Evolutionary conservation across 2,113 vertebrate genomes (phyloP), one percentile per base, ranked within the genome.

Genomic region (Tragelaphus strepsiceros): DNA sequence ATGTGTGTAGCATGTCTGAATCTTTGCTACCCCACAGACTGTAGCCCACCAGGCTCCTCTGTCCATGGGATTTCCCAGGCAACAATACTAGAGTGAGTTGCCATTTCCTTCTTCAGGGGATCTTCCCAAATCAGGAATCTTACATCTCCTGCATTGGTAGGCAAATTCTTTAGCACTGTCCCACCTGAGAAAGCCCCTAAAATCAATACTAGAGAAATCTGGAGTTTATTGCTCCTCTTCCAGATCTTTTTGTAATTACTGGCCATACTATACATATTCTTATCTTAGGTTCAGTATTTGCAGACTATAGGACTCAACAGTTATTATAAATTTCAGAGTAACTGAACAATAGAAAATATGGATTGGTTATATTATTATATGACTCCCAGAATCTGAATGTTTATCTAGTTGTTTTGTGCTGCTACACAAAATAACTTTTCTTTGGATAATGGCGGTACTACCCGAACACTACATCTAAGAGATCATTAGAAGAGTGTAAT

Each of bases 401-500:
- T 62, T 61, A 56, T 46, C 35, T 93, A 51, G 43, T 83, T 92
- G 3, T 96, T 98, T 86, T 91, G 53, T 97, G 46, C 74, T 94
- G 39, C 53, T 90, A 15, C 30, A 17, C 77, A 78, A 93, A 95
- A 0, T 93, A 7, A 95, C 93, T 90, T 90, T 88, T 74, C 17
- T 67, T 71, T 98, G 96, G 32, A 43, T 92, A 88, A 17, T 43
- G 7, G 49, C n/a, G 77, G 22, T 94, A n/a, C 17, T 88, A 35
- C 43, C 43, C 91, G 24, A 80, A 85, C 30, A 59, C 26, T 95
- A 26, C 24, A 58, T 80, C 91, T 94, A 54, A 81, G 83, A 97
- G 82, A 96, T 84, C 61, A 96, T 95, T 86, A 98, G 49, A 77
- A 8, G 96, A 90, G 59, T 96, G 39, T 97, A 35, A 94, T 98